Evolutionary conservation across 2,888 invertebrate genomes (phyloP).

Genomic region (Epistrophe eligans): DNA sequence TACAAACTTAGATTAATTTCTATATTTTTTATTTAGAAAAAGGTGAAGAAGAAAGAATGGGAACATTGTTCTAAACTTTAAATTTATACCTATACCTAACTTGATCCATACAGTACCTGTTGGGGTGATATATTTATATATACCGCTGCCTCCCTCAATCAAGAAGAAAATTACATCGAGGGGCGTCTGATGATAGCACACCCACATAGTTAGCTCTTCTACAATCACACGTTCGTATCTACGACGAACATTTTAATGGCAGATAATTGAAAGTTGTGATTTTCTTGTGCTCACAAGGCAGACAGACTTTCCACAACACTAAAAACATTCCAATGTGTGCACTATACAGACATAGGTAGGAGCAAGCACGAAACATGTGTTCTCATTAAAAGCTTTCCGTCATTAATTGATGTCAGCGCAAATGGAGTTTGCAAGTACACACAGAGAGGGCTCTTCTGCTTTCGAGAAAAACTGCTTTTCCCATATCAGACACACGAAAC

Average conservation of each 20-base stretch:
- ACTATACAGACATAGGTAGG: not conserved
- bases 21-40: too few species aligned
- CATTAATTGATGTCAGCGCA: constrained; percentile 76
- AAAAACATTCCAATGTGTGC: constrained; percentile 33
- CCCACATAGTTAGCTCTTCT: constrained; percentile 29
- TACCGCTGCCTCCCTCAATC: constrained; percentile 19
- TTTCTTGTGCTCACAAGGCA: constrained; percentile 57
- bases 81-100: not conserved
- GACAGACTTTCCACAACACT: constrained; percentile 9
- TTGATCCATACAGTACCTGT: constrained; percentile 4
- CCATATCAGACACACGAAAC: constrained; percentile 22
- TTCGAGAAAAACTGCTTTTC: constrained; percentile 23
- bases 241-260: constrained; percentile 66
- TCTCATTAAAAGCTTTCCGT: constrained; percentile 76
- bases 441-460: constrained; percentile 23
- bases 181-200: not conserved
- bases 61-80: not conserved
- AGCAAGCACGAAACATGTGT: constrained; percentile 71
- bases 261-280: constrained; percentile 76
- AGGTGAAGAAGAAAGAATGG: not conserved
- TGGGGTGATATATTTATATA: constrained; percentile 10
- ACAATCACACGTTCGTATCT: constrained; percentile 53
- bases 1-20: too few species aligned
- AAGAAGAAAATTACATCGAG: constrained; percentile 39
- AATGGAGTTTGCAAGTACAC: constrained; percentile 72